Evolutionary conservation across 2,113 vertebrate species (phyloP).

Genomic region (Anarrhichthys ocellatus): DNA sequence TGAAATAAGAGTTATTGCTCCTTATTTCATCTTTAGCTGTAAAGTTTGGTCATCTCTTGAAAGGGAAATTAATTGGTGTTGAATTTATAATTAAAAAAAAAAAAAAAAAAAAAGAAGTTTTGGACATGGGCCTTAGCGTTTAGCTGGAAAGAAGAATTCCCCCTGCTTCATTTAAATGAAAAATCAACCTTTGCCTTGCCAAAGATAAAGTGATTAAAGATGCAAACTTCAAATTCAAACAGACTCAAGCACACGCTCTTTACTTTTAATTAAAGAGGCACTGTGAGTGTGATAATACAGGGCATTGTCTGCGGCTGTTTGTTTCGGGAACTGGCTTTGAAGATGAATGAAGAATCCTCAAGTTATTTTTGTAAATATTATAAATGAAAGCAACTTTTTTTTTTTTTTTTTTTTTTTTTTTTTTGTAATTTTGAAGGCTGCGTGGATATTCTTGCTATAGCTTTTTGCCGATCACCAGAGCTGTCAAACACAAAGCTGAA

Average conservation of each 20-base stretch:
- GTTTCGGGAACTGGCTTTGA: slow-evolving; percentile 42
- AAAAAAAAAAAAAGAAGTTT: neutral
- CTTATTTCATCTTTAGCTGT: neutral
- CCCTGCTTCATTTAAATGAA: slow-evolving; percentile 25
- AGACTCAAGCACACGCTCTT: slow-evolving; percentile 23
- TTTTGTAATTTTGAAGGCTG: neutral
- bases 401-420: slow-evolving; percentile 35
- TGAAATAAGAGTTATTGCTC: slow-evolving; percentile 25
- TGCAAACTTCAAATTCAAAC: slow-evolving; percentile 29
- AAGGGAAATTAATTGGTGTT: neutral
- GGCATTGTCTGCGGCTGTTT: slow-evolving; percentile 37
- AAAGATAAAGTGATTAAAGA: slow-evolving; percentile 42
- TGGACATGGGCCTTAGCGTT: slow-evolving; percentile 1
- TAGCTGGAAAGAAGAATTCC: slow-evolving; percentile 1
- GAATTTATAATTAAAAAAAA: neutral
- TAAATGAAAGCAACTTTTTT: slow-evolving; percentile 36
- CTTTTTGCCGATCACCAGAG: neutral
- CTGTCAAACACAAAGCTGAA: slow-evolving; percentile 17
- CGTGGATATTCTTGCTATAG: neutral
- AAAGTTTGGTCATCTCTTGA: neutral
- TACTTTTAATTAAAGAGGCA: slow-evolving; percentile 49
- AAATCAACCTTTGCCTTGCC: slow-evolving; percentile 6
- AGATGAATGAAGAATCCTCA: slow-evolving; percentile 42
- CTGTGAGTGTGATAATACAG: slow-evolving; percentile 33
- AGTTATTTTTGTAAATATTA: slow-evolving; percentile 37